Conservation (phyloP, 2,113 vertebrate genomes). For the Ammodramus savannarum region DNA sequence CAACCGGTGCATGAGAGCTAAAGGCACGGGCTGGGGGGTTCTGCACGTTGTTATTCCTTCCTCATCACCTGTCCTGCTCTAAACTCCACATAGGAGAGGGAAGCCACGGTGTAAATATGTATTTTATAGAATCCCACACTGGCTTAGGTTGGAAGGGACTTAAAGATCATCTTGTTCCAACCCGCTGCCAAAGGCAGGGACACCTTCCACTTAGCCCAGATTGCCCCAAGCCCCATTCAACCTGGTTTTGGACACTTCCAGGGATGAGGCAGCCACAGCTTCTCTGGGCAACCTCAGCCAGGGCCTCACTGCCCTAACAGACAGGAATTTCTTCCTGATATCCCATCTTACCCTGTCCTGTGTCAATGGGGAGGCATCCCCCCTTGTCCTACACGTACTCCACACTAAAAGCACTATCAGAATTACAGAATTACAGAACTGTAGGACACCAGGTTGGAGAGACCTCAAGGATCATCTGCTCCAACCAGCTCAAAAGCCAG, state of each 20-base stretch:
- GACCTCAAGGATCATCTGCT: neutral
- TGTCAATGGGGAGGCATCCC: neutral
- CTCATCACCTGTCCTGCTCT: neutral
- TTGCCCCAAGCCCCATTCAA: neutral
- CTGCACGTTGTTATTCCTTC: neutral
- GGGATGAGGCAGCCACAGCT: neutral
- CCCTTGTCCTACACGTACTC: neutral
- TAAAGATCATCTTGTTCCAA: neutral
- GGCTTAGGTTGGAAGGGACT: neutral
- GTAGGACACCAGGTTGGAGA: neutral
- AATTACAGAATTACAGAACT: neutral
- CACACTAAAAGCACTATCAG: neutral
- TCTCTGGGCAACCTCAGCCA: neutral
- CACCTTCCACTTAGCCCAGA: neutral
- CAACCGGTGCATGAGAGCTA: accelerated
- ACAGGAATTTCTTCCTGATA: no score
- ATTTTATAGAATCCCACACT: neutral
- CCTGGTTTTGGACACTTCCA: neutral
- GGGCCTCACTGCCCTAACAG: neutral
- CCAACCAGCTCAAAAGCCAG: neutral
- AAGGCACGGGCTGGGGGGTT: accelerated
- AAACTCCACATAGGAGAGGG: accelerated
- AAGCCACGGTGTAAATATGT: accelerated
- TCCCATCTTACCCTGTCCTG: no score
- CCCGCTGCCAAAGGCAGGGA: accelerated